Conservation (phyloP, 2,888 invertebrate species). For the Apamea crenata region DNA sequence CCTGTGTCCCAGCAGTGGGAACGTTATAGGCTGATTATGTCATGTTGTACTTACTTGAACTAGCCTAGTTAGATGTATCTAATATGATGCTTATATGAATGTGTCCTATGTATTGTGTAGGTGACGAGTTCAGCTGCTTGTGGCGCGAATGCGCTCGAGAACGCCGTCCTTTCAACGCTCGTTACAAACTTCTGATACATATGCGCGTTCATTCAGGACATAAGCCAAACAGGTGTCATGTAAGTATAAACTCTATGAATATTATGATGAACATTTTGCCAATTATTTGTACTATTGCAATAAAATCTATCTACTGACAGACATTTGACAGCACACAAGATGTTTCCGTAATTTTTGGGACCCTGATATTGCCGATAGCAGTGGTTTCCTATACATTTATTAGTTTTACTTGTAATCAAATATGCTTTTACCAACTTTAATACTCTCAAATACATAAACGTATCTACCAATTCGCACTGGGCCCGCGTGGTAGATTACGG, state of each 20-base stretch:
- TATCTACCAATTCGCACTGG: no score
- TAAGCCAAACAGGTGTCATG: constrained; percentile 99
- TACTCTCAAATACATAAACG: neutral
- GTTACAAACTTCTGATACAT: constrained; percentile 98
- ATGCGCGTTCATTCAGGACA: constrained; percentile 99
- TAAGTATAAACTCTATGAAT: constrained; percentile 90
- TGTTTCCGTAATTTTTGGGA: neutral
- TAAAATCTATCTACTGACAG: no score
- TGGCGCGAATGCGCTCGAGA: constrained; percentile 98
- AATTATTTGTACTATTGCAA: neutral
- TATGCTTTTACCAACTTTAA: neutral
- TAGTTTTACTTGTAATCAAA: neutral
- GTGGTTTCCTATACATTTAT: neutral
- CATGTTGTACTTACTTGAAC: neutral
- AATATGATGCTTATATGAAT: neutral
- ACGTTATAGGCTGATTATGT: neutral
- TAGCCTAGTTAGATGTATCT: neutral
- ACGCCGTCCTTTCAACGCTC: constrained; percentile 98
- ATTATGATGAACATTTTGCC: neutral
- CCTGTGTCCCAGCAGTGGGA: neutral
- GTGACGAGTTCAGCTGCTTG: constrained; percentile 97
- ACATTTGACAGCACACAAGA: neutral
- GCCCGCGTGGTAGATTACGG: no score
- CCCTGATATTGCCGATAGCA: no score
- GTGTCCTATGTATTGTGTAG: constrained; percentile 73